Evolutionary conservation across 2,797 vertebrate genomes (phyloP).

Genomic region (Odontamblyopus lacepedii): DNA sequence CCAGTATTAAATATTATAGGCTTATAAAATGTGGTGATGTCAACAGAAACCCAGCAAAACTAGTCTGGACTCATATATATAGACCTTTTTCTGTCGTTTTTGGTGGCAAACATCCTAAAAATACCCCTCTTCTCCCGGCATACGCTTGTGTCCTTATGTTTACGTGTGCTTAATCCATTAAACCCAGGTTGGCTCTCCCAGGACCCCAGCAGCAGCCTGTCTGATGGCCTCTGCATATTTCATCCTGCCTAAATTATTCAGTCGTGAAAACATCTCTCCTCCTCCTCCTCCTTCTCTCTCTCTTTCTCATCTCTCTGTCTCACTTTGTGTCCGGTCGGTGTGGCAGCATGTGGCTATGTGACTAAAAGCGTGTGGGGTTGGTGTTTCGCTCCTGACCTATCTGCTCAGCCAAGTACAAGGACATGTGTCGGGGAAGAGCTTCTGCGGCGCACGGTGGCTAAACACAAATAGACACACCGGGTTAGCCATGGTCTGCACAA

Average conservation of each 20-base stretch:
- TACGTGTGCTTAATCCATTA: conserved; percentile 51
- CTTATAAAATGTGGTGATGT: too few relatives aligned
- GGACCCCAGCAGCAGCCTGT: conserved; percentile 58
- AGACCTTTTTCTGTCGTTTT: background rate
- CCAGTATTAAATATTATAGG: too few relatives aligned
- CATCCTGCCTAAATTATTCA: conserved; percentile 78
- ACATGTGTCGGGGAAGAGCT: conserved; percentile 50
- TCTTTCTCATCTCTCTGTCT: conserved; percentile 12
- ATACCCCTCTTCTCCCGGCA: conserved; percentile 31
- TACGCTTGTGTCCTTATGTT: conserved; percentile 10
- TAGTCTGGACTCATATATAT: background rate
- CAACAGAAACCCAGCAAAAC: too few relatives aligned
- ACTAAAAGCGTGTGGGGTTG: conserved; percentile 57
- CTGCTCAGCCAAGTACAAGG: conserved; percentile 72
- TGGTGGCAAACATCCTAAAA: conserved; percentile 8
- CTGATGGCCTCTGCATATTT: conserved; percentile 72
- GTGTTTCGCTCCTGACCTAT: conserved; percentile 52
- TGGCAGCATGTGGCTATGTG: conserved; percentile 15
- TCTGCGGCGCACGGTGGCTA: conserved; percentile 40
- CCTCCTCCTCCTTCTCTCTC: conserved; percentile 7
- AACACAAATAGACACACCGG: conserved; percentile 26
- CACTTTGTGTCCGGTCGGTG: background rate
- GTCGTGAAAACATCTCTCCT: conserved; percentile 60
- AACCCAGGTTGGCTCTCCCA: conserved; percentile 58
- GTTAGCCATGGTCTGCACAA: conserved; percentile 21